Conservation (phyloP, 2,797 vertebrate genomes). For the Agapornis canus region DNA sequence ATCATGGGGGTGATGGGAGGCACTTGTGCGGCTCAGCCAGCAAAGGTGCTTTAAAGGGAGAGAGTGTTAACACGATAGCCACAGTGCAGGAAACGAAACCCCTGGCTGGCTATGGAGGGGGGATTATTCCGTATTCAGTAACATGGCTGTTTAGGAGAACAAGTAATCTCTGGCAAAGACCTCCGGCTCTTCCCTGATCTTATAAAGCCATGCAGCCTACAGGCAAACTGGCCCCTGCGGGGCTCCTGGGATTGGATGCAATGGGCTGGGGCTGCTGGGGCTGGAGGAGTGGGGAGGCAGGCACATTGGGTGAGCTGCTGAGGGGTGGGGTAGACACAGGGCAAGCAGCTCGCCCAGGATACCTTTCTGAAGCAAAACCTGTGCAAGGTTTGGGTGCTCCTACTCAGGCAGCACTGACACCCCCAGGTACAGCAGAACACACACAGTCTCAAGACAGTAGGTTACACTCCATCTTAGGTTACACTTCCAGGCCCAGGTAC, state of each 20-base stretch:
- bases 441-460: background rate
- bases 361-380: background rate
- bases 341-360: background rate
- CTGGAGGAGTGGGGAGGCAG: background rate
- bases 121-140: slow-evolving; percentile 44
- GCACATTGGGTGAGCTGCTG: rapidly evolving
- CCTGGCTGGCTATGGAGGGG: background rate
- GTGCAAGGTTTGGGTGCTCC: background rate
- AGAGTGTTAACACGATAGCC: background rate
- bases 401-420: background rate
- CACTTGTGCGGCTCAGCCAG: background rate
- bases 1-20: rapidly evolving
- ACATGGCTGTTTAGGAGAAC: slow-evolving; percentile 20
- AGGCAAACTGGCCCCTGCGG: background rate
- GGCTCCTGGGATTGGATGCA: background rate
- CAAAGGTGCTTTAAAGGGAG: slow-evolving; percentile 34
- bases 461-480: background rate
- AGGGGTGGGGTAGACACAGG: background rate
- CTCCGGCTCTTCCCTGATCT: background rate
- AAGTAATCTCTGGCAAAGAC: slow-evolving; percentile 53
- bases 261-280: background rate
- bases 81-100: background rate
- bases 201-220: slow-evolving; percentile 29
- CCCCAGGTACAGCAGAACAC: background rate
- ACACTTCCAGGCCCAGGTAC: background rate